Conservation (phyloP, 2,888 invertebrate species). For the Thereva unica region DNA sequence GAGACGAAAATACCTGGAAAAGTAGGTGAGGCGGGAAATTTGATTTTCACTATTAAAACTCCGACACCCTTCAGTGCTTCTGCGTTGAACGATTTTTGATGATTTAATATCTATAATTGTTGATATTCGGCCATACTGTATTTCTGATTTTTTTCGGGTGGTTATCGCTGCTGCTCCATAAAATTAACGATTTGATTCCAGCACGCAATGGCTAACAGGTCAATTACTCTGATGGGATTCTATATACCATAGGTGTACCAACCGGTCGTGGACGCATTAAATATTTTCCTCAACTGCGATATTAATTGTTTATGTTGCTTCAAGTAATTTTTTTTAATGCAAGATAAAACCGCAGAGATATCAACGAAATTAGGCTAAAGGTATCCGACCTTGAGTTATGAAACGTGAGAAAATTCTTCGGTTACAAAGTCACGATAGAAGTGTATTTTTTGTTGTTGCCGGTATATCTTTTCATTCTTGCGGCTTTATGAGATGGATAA, state of each 20-base stretch:
- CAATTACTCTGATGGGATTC: constrained; percentile 11
- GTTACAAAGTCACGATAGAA: too few relatives aligned
- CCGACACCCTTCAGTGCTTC: constrained; percentile 23
- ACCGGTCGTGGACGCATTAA: not conserved
- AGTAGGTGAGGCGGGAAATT: constrained; percentile 30
- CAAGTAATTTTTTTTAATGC: too few relatives aligned
- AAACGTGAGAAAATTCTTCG: too few relatives aligned
- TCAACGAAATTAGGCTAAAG: too few relatives aligned
- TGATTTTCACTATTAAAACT: constrained; percentile 20
- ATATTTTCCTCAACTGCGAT: too few relatives aligned
- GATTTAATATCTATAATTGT: constrained; percentile 11
- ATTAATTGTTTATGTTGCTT: too few relatives aligned
- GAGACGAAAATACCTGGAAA: not conserved
- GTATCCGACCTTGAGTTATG: too few relatives aligned
- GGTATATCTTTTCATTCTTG: too few relatives aligned
- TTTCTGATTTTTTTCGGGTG: not conserved
- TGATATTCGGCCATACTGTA: not conserved
- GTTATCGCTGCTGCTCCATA: not conserved
- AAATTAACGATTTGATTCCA: constrained; percentile 4
- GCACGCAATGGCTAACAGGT: constrained; percentile 22
- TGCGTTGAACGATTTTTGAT: constrained; percentile 31
- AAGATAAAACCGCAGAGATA: too few relatives aligned
- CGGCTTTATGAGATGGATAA: too few relatives aligned
- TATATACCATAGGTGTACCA: not conserved
- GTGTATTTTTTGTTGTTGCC: too few relatives aligned